Evolutionary conservation across 2,888 invertebrate genomes (phyloP).

Genomic region (Eilema sororculum): DNA sequence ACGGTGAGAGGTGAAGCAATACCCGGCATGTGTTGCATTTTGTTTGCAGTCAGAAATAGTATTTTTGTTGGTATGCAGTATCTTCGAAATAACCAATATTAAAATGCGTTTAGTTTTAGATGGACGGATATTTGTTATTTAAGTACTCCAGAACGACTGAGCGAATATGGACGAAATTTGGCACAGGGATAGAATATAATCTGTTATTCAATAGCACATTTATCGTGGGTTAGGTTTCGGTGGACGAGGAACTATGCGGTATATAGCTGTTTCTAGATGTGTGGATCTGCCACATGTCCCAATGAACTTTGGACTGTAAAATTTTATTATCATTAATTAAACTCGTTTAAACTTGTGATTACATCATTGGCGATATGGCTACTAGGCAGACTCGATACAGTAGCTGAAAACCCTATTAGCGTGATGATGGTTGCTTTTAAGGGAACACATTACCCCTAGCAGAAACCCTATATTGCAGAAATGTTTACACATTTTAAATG

Average conservation of each 20-base stretch:
- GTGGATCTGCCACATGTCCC: neutral
- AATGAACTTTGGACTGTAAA: neutral
- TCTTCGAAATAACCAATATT: too few species aligned
- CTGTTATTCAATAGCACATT: neutral
- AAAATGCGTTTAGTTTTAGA: neutral
- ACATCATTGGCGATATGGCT: neutral
- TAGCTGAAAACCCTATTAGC: neutral
- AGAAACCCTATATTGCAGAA: neutral
- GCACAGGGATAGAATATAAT: neutral
- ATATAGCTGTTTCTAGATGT: neutral
- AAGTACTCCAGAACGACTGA: neutral
- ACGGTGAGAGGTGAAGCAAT: neutral
- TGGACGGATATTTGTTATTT: neutral
- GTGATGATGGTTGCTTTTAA: neutral
- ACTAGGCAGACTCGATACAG: neutral
- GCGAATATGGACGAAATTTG: neutral
- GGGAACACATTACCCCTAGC: neutral
- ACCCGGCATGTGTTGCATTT: neutral
- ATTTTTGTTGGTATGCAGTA: neutral
- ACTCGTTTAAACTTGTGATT: neutral
- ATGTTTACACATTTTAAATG: neutral
- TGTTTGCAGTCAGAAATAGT: neutral
- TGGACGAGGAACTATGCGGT: neutral
- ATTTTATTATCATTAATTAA: neutral
- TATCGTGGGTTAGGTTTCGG: neutral